Evolutionary conservation across 2,888 invertebrate genomes (phyloP).

Genomic region (Hololepta plana): DNA sequence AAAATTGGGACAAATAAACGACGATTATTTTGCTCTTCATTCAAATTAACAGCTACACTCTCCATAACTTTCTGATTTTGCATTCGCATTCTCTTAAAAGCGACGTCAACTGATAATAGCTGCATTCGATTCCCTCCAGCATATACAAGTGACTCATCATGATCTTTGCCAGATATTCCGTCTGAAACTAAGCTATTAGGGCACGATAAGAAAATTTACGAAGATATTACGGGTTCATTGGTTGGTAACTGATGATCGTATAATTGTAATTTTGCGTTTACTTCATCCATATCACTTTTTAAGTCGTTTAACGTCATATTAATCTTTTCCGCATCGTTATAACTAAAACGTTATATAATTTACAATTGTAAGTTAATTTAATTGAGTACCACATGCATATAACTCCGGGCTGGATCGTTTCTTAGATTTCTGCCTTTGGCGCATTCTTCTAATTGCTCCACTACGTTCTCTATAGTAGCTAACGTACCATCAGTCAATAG

Average conservation of each 20-base stretch:
- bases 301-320: conserved; percentile 1
- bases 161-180: conserved; percentile 4
- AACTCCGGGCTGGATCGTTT: conserved; percentile 1
- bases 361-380: background rate
- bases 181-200: conserved; percentile 4
- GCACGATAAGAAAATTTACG: background rate
- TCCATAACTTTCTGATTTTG: no score
- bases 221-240: no score
- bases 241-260: no score
- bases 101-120: no score
- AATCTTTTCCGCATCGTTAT: conserved; percentile 1
- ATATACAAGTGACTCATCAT: conserved; percentile 5
- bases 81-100: no score
- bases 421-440: conserved; percentile 2
- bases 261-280: no score
- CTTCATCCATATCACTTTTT: conserved; percentile 1
- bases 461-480: no score
- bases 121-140: conserved; percentile 4
- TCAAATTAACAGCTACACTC: background rate
- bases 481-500: no score
- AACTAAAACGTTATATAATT: conserved; percentile 2
- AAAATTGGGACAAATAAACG: conserved; percentile 1
- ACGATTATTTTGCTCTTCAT: background rate
- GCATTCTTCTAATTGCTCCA: no score
- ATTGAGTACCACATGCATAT: background rate